A percentile compares a stretch with the other conserved stretches of the same genome.
Conservation (phyloP, 2,797 vertebrate genomes). For the Euthynnus affinis region DNA sequence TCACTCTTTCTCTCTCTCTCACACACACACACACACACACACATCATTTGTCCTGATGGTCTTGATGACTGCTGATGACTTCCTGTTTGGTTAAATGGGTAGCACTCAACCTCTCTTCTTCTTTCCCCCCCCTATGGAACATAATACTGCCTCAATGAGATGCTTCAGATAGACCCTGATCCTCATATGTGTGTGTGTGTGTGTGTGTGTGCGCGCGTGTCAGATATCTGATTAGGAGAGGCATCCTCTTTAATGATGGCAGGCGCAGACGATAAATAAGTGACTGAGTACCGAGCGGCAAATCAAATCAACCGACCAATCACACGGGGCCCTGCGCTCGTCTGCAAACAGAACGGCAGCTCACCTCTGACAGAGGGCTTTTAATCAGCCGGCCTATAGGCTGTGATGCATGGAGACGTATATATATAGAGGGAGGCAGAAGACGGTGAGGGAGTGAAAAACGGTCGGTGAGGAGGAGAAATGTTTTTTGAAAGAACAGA, state of each 20-base stretch:
- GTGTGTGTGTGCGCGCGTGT: constrained; percentile 13
- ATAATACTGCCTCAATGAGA: constrained; percentile 51
- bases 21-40: not conserved
- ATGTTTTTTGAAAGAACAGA: not conserved
- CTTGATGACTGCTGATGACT: constrained; percentile 53
- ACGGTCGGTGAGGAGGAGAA: not conserved
- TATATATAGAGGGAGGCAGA: not conserved
- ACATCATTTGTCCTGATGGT: constrained; percentile 17
- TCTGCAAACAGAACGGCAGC: constrained; percentile 51
- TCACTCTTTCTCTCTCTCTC: too few species aligned
- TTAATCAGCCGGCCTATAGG: constrained; percentile 64
- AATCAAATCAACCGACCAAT: constrained; percentile 76
- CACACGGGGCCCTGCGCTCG: constrained; percentile 18
- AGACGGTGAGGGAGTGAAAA: not conserved
- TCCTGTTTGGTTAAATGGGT: constrained; percentile 62
- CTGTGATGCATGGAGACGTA: constrained; percentile 24
- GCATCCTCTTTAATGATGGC: constrained; percentile 77
- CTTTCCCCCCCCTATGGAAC: constrained; percentile 64
- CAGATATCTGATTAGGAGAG: constrained; percentile 73
- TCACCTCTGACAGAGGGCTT: constrained; percentile 60
- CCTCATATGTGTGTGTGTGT: constrained; percentile 8
- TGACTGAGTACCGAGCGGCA: constrained; percentile 62
- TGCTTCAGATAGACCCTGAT: constrained; percentile 49
- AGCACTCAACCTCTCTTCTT: constrained; percentile 61
- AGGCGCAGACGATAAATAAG: constrained; percentile 73